Conservation (phyloP, 2,888 invertebrate genomes). For the Brachyptera putata region DNA sequence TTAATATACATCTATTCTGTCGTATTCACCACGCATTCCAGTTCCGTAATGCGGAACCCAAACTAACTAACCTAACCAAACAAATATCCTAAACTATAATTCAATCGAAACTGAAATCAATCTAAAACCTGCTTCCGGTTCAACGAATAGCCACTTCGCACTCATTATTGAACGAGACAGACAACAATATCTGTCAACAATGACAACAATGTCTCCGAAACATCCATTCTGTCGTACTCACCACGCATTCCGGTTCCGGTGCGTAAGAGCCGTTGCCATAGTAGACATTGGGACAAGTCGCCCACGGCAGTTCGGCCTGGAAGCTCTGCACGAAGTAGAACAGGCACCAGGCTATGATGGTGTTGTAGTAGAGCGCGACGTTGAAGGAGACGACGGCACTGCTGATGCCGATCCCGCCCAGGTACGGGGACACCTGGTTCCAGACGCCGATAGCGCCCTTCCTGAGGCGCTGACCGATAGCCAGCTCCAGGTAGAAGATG, state of each 20-base stretch:
- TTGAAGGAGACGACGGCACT: conserved; percentile 95
- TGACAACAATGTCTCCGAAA: too few relatives aligned
- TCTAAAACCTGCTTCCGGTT: too few relatives aligned
- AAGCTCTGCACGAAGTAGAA: conserved; percentile 90
- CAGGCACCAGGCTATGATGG: conserved; percentile 96
- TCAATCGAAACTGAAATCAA: too few relatives aligned
- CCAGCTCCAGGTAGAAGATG: conserved; percentile 92
- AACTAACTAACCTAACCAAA: too few relatives aligned
- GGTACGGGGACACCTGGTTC: conserved; percentile 86
- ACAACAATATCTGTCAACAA: too few relatives aligned
- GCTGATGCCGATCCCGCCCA: conserved; percentile 88
- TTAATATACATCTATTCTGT: too few relatives aligned
- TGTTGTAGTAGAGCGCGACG: conserved; percentile 95
- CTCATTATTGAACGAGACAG: too few relatives aligned
- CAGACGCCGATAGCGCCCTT: conserved; percentile 94
- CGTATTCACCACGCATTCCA: conserved; percentile 78
- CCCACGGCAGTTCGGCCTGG: conserved; percentile 87
- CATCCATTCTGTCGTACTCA: too few relatives aligned
- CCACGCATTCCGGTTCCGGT: conserved; percentile 75
- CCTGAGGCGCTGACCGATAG: conserved; percentile 87
- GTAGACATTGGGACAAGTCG: conserved; percentile 81
- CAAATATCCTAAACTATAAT: too few relatives aligned
- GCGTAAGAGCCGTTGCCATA: conserved; percentile 75
- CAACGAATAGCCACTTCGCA: too few relatives aligned
- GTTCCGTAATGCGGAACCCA: too few relatives aligned